Evolutionary conservation across 2,888 invertebrate genomes (phyloP).

Genomic region (Prenolepis imparis): DNA sequence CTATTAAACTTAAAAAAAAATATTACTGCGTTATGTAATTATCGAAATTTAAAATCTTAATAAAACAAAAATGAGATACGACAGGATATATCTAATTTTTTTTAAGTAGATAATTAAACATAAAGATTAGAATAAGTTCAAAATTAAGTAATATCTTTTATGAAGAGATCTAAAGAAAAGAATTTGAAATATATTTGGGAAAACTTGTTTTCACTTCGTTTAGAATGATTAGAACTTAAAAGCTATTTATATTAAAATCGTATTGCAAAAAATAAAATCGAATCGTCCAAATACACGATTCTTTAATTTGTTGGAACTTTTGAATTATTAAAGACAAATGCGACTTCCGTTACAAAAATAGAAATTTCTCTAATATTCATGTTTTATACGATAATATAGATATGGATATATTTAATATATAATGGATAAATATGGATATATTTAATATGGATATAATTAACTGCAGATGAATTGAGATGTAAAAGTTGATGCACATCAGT

Average conservation of each 20-base stretch:
- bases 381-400: conserved; percentile 15
- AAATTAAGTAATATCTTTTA: not conserved
- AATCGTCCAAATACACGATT: not conserved
- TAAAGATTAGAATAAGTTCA: not conserved
- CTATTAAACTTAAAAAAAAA: not conserved
- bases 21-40: not conserved
- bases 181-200: not conserved
- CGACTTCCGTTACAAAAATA: conserved; percentile 10
- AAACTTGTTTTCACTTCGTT: not conserved
- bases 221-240: not conserved
- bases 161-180: not conserved
- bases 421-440: too few species aligned
- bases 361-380: conserved; percentile 5
- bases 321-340: not conserved
- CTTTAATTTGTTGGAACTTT: not conserved
- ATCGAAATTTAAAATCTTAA: not conserved
- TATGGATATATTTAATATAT: too few species aligned
- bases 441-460: too few species aligned
- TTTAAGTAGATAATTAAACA: not conserved
- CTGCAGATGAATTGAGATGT: conserved; percentile 13
- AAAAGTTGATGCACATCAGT: conserved; percentile 40
- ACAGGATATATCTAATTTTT: not conserved
- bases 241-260: not conserved
- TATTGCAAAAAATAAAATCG: not conserved
- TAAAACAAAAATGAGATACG: not conserved